Evolutionary conservation across 1,140 invertebrate genomes (phyloP).

Genomic region (Sycobia sp.): DNA sequence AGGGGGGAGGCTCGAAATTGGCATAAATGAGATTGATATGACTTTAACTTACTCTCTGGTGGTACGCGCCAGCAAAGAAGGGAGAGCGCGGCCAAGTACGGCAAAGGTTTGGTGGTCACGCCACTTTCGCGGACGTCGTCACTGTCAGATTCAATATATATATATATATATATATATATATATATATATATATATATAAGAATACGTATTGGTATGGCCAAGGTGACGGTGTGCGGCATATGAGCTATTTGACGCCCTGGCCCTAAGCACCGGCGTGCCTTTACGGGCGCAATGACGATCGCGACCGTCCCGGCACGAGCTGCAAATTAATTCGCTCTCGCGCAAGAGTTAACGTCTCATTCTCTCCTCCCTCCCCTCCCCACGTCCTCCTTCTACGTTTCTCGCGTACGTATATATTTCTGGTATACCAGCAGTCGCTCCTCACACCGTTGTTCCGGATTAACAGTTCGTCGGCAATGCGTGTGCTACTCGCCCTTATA

Average conservation of each 20-base stretch:
- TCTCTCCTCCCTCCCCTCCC: background rate
- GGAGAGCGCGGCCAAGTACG: slow-evolving; percentile 22
- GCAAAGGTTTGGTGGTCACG: slow-evolving; percentile 50
- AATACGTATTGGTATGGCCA: no score
- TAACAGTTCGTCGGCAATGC: slow-evolving; percentile 24
- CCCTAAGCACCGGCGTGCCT: background rate
- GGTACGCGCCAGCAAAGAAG: slow-evolving; percentile 35
- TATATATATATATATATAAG: no score
- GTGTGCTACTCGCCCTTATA: slow-evolving; percentile 9
- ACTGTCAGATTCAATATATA: no score
- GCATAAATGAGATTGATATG: slow-evolving; percentile 63
- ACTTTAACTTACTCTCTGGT: slow-evolving; percentile 59
- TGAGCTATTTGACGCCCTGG: slow-evolving; percentile 24
- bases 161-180: no score
- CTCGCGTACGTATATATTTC: background rate
- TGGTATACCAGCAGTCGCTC: no score
- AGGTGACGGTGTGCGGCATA: background rate
- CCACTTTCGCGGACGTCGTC: slow-evolving; percentile 47
- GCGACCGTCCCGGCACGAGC: slow-evolving; percentile 21
- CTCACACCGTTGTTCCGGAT: slow-evolving; percentile 18
- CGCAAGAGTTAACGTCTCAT: slow-evolving; percentile 18
- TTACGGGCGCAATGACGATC: background rate
- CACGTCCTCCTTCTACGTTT: background rate
- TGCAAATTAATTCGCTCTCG: slow-evolving; percentile 32
- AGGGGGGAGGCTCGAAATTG: slow-evolving; percentile 51